phyloP scores from a whole-genome alignment of 2,797 vertebrate genomes.

The Cossypha caffra region DNA sequence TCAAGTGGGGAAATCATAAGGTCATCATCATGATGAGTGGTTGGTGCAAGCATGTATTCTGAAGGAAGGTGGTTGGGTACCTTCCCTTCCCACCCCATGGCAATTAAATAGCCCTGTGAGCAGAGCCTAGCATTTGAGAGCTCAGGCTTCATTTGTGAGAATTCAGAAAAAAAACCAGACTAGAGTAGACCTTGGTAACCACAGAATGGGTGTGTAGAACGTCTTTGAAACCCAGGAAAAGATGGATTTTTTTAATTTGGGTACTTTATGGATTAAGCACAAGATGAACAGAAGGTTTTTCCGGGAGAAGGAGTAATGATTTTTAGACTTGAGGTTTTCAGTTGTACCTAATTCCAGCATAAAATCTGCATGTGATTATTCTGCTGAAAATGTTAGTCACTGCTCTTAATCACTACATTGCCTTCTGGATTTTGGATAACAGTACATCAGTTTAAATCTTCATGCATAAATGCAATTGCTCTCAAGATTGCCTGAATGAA shows the following conservation, averaged over 20 bases:
- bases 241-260: neutral
- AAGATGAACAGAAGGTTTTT: neutral
- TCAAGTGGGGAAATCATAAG: neutral
- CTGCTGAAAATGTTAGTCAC: constrained; percentile 1
- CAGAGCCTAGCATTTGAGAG: neutral
- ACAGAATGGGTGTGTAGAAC: neutral
- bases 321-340: neutral
- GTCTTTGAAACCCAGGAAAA: neutral
- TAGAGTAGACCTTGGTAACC: neutral
- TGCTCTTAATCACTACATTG: neutral
- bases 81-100: neutral
- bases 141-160: neutral
- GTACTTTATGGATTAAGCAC: neutral
- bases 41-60: accelerated
- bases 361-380: neutral
- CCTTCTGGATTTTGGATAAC: constrained; percentile 18
- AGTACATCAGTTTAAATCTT: neutral
- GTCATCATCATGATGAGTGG: accelerated
- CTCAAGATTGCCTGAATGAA: constrained; percentile 10
- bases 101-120: neutral
- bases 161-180: neutral
- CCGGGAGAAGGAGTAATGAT: neutral
- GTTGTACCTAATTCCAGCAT: neutral
- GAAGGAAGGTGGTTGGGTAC: neutral
- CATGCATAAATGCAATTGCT: neutral